Conservation (phyloP, 2,888 invertebrate species). For the Calliphora vomitoria region DNA sequence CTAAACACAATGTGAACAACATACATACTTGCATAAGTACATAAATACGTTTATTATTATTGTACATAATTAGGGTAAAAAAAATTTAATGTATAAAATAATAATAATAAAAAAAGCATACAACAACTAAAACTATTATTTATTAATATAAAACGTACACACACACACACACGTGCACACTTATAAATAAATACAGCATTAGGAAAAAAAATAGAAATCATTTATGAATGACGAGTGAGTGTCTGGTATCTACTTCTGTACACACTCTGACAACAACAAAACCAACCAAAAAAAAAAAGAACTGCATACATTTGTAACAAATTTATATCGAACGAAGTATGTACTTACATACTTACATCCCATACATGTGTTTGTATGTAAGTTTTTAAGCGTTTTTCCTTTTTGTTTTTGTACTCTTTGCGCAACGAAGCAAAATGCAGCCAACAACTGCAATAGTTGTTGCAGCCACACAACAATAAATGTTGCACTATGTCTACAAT, state of each 20-base stretch:
- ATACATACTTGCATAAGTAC: not conserved
- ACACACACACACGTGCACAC: conserved; percentile 20
- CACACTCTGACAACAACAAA: conserved; percentile 2
- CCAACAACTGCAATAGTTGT: conserved; percentile 60
- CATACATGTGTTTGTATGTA: conserved; percentile 24
- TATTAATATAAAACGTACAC: conserved; percentile 54
- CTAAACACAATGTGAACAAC: not conserved
- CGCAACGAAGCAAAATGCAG: conserved; percentile 66
- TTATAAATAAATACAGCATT: conserved; percentile 39
- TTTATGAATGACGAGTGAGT: conserved; percentile 70
- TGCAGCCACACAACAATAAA: conserved; percentile 65
- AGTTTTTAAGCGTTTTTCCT: not conserved
- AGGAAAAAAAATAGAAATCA: conserved; percentile 49
- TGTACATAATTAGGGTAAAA: conserved; percentile 60
- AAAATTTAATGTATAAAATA: conserved; percentile 48
- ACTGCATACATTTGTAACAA: no score
- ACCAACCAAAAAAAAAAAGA: not conserved
- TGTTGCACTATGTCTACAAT: conserved; percentile 77
- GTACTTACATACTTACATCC: not conserved
- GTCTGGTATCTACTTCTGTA: conserved; percentile 44
- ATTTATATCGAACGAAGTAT: not conserved
- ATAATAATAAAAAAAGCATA: conserved; percentile 34
- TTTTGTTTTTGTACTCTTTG: conserved; percentile 60
- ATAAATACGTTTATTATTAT: conserved; percentile 3
- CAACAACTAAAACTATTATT: conserved; percentile 53